phyloP scores from a whole-genome alignment of 2,888 invertebrate species.

The Mesorhabditis spiculigera region DNA sequence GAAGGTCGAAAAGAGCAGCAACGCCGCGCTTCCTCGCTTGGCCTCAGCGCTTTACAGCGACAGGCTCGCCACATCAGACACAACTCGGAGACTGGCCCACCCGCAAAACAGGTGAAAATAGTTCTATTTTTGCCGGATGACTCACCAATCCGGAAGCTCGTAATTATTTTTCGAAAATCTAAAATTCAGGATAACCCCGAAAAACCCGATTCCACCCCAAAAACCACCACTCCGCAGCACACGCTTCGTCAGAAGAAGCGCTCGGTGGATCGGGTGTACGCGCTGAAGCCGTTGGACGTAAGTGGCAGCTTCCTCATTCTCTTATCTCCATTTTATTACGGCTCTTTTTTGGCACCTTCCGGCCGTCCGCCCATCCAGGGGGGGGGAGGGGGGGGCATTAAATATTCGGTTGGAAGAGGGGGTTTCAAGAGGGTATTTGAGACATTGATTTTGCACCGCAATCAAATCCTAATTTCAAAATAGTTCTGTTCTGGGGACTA shows the following conservation, averaged over 20 bases:
- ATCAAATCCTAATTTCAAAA: too few relatives aligned
- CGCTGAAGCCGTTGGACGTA: conserved; percentile 4
- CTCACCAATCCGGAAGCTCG: background rate
- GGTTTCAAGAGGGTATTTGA: too few relatives aligned
- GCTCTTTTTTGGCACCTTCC: too few relatives aligned
- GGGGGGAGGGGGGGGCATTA: too few relatives aligned
- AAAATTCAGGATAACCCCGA: background rate
- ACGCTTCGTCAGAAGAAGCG: conserved; percentile 5
- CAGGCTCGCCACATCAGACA: background rate
- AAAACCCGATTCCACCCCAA: background rate
- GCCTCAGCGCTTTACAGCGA: background rate
- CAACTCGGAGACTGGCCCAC: background rate
- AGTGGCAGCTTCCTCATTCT: background rate
- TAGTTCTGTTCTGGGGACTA: too few relatives aligned
- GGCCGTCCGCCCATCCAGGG: too few relatives aligned
- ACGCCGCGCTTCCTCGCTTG: conserved; percentile 3
- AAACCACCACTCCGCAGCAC: background rate
- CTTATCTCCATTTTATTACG: background rate
- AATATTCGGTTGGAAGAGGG: too few relatives aligned
- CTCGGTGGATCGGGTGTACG: background rate
- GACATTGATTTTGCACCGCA: too few relatives aligned
- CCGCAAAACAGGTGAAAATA: background rate
- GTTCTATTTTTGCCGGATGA: background rate
- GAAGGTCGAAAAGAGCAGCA: background rate
- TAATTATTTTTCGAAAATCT: background rate